A percentile compares a stretch with the other conserved stretches of the same genome.
Conservation (phyloP, 2,113 vertebrate genomes). For the Protomyctophum bolini region DNA sequence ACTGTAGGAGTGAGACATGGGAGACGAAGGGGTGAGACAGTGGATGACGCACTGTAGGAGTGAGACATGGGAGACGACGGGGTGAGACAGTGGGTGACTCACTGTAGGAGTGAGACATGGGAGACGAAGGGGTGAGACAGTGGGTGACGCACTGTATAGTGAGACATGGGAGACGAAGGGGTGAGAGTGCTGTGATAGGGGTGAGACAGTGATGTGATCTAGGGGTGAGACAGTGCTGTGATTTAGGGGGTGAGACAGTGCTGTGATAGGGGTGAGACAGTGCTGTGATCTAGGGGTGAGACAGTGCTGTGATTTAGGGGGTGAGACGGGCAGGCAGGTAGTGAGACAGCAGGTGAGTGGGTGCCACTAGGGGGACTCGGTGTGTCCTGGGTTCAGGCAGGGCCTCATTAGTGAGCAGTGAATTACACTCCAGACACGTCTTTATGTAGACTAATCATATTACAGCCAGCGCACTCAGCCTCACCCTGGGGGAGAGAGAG, state of each 20-base stretch:
- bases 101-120: not conserved
- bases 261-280: not conserved
- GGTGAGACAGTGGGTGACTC: conserved; percentile 6
- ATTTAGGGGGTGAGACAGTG: not conserved
- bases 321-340: not conserved
- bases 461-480: conserved; percentile 71
- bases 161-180: conserved; percentile 1
- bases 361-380: conserved; percentile 74
- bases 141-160: conserved; percentile 4
- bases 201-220: conserved; percentile 25
- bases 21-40: not conserved
- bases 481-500: conserved; percentile 56
- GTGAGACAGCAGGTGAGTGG: conserved; percentile 72
- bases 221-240: conserved; percentile 7
- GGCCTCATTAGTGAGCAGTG: conserved; percentile 86
- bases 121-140: not conserved
- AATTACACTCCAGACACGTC: conserved; percentile 83
- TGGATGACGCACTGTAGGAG: conserved; percentile 1
- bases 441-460: conserved; percentile 87
- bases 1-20: too few species aligned
- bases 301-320: not conserved
- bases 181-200: conserved; percentile 8
- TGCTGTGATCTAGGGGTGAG: not conserved
- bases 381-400: conserved; percentile 81
- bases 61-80: not conserved